These are phyloP conservation scores for Xenotilapia flavipinnis DNA, from an alignment of 2,113 vertebrate genomes.

Conservation along the genomic window DNA sequence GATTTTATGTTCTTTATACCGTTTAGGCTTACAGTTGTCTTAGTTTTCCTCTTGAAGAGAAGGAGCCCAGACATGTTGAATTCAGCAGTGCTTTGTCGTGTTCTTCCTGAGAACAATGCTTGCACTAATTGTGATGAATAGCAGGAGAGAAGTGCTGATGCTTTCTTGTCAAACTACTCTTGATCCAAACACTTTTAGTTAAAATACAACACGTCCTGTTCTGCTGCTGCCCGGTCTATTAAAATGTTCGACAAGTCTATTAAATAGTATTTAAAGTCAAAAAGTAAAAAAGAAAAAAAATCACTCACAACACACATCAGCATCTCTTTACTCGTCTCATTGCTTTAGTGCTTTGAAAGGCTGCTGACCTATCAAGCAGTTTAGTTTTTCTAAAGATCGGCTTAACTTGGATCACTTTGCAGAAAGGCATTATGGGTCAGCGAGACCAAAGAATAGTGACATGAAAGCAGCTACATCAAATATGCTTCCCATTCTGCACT, in stretches of 20 bases:
- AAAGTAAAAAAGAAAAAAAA: fast-evolving
- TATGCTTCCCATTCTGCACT: not conserved
- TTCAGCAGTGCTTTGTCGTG: not conserved
- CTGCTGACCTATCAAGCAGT: not conserved
- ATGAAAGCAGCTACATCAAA: not conserved
- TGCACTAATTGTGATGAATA: not conserved
- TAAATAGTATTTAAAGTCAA: not conserved
- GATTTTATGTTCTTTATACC: not conserved
- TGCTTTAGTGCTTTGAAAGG: not conserved
- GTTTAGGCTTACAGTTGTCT: not conserved
- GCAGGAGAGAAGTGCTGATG: not conserved
- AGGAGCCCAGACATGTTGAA: not conserved
- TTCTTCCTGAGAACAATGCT: not conserved
- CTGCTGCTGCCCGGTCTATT: not conserved
- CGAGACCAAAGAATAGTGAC: not conserved
- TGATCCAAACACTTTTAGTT: not conserved
- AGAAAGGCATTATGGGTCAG: not conserved
- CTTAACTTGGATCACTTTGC: not conserved
- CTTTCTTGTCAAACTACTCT: not conserved
- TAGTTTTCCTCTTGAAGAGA: not conserved
- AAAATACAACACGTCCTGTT: not conserved
- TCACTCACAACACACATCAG: not conserved
- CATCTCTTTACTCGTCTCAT: not conserved
- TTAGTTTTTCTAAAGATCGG: not conserved
- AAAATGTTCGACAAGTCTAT: not conserved